Evolutionary conservation across 2,113 vertebrate genomes (phyloP).

Genomic region (Corvus hawaiiensis): DNA sequence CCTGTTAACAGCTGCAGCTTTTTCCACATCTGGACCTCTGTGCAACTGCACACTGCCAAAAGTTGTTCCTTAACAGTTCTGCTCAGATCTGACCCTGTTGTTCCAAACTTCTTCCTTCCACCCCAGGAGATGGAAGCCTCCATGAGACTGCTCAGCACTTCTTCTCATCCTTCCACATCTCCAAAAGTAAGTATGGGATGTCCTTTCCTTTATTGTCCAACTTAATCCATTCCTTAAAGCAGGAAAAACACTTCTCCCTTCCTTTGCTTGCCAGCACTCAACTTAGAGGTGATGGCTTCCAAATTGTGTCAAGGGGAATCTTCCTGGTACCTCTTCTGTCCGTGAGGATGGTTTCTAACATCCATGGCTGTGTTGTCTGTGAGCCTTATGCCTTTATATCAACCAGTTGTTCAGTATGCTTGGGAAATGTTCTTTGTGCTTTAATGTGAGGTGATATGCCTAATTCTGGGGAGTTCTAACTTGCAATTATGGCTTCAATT

Average conservation of each 20-base stretch:
- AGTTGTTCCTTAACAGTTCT: conserved; percentile 67
- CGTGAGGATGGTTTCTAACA: neutral
- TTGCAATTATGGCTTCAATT: neutral
- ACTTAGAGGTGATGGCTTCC: neutral
- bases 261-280: neutral
- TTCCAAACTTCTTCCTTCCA: conserved; percentile 94
- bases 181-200: conserved; percentile 71
- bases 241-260: neutral
- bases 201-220: neutral
- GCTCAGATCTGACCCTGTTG: conserved; percentile 69
- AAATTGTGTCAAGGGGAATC: neutral
- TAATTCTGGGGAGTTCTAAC: neutral
- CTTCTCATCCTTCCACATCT: conserved; percentile 60
- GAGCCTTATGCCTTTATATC: fast-evolving
- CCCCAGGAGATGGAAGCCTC: conserved; percentile 87
- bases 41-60: fast-evolving
- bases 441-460: neutral
- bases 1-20: neutral
- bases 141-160: conserved; percentile 80
- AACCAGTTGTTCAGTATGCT: fast-evolving
- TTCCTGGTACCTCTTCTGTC: neutral
- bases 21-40: neutral
- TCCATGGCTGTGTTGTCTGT: fast-evolving
- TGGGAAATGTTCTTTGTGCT: neutral
- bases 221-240: neutral